phyloP scores from a whole-genome alignment of 1,140 invertebrate genomes.

The Contarinia nasturtii region DNA sequence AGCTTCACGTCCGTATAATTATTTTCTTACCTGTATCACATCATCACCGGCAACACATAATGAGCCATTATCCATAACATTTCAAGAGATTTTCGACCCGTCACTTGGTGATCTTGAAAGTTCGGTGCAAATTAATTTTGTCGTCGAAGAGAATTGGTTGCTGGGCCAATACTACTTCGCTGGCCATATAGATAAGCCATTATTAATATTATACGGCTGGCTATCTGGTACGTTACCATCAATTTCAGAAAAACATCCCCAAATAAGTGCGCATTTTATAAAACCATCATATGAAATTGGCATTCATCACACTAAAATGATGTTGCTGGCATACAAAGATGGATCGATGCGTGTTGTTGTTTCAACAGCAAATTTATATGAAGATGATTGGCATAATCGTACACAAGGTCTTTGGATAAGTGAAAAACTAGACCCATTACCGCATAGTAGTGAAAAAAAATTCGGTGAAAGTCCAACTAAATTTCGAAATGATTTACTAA shows the following conservation, averaged over 20 bases:
- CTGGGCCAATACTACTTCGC: conserved; percentile 31
- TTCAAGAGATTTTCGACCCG: conserved; percentile 54
- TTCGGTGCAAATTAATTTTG: conserved; percentile 77
- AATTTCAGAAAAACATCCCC: conserved; percentile 32
- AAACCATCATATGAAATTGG: conserved; percentile 62
- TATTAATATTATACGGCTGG: conserved; percentile 65
- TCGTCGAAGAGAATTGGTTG: conserved; percentile 77
- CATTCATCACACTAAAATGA: conserved; percentile 87
- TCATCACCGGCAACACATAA: conserved; percentile 37
- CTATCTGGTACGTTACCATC: conserved; percentile 37
- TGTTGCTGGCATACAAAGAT: conserved; percentile 68
- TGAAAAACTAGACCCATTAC: conserved; percentile 46
- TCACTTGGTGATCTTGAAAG: conserved; percentile 54
- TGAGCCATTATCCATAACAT: conserved; percentile 44
- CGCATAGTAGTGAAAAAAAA: conserved; percentile 27
- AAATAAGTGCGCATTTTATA: conserved; percentile 45
- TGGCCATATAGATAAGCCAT: too few relatives aligned
- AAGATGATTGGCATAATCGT: conserved; percentile 81
- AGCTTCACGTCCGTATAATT: conserved; percentile 48
- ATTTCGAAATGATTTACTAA: conserved; percentile 71
- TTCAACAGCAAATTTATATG: conserved; percentile 81
- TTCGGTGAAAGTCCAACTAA: conserved; percentile 63
- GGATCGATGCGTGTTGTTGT: conserved; percentile 66
- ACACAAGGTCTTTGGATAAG: conserved; percentile 93
- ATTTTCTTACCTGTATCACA: conserved; percentile 60